phyloP scores from a whole-genome alignment of 2,888 invertebrate genomes.

The Eilema griseolum region DNA sequence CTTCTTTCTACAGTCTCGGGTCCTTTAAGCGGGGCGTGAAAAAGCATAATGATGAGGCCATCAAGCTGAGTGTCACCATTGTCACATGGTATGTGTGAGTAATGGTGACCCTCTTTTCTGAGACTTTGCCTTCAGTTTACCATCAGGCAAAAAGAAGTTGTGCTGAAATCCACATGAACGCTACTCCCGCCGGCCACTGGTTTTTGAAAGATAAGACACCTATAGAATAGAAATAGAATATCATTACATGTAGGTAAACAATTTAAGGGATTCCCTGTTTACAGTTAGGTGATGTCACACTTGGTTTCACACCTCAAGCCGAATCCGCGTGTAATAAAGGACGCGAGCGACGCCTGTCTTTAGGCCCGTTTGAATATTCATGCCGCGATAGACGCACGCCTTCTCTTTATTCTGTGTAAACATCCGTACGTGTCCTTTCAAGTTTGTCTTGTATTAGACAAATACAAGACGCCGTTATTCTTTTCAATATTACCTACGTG shows the following conservation, averaged over 20 bases:
- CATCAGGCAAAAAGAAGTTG: too few species aligned
- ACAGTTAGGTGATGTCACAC: slow-evolving; percentile 34
- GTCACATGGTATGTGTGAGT: too few species aligned
- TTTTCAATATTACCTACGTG: slow-evolving; percentile 30
- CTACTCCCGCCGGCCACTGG: too few species aligned
- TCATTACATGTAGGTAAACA: not conserved
- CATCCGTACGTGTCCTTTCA: slow-evolving; percentile 77
- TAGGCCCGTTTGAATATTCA: slow-evolving; percentile 76
- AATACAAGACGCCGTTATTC: slow-evolving; percentile 57
- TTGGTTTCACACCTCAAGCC: slow-evolving; percentile 38
- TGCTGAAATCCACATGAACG: too few species aligned
- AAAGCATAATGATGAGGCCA: too few species aligned
- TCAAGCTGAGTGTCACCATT: too few species aligned
- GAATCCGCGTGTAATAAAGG: slow-evolving; percentile 40
- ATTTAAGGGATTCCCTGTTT: not conserved
- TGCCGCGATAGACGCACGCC: slow-evolving; percentile 74
- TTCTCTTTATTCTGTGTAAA: slow-evolving; percentile 77
- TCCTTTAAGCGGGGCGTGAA: too few species aligned
- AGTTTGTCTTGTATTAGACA: slow-evolving; percentile 73
- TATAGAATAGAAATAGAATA: not conserved
- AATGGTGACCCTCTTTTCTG: too few species aligned
- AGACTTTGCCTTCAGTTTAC: too few species aligned
- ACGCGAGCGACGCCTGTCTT: slow-evolving; percentile 39
- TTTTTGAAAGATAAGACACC: too few species aligned
- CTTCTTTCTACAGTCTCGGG: too few species aligned